A percentile compares a stretch with the other conserved stretches of the same genome.
phyloP scores from a whole-genome alignment of 2,797 vertebrate genomes.

The Chanos chanos region DNA sequence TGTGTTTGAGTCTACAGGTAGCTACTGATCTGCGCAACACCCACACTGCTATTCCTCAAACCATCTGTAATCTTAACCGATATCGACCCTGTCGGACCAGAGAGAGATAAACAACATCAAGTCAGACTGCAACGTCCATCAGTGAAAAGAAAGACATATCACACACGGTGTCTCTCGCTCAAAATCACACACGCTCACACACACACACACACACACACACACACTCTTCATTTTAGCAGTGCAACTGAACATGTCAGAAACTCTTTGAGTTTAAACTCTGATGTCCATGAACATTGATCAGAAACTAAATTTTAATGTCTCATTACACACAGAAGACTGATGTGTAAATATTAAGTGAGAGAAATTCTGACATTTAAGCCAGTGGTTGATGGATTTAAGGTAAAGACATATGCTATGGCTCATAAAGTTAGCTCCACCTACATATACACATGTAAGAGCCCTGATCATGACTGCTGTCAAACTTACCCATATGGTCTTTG shows the following conservation, averaged over 20 bases:
- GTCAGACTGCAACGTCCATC: constrained; percentile 84
- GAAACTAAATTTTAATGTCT: background rate
- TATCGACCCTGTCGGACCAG: constrained; percentile 99
- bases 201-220: constrained; percentile 20
- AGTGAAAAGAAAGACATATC: constrained; percentile 38
- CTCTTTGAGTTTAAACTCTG: no score
- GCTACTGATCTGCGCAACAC: constrained; percentile 87
- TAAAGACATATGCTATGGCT: no score
- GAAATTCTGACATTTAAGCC: background rate
- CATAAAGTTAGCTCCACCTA: no score
- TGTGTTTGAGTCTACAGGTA: constrained; percentile 96
- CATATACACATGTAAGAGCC: constrained; percentile 37
- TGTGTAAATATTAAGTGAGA: background rate
- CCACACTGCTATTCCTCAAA: constrained; percentile 97
- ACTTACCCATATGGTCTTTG: constrained; percentile 99
- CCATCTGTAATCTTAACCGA: constrained; percentile 98
- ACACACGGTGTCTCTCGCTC: constrained; percentile 11
- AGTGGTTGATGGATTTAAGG: background rate
- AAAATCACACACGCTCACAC: background rate
- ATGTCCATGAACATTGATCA: constrained; percentile 14
- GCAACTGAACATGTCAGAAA: constrained; percentile 8
- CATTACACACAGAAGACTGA: background rate
- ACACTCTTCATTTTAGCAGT: constrained; percentile 40
- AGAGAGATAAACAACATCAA: constrained; percentile 99
- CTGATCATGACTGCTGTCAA: constrained; percentile 11